Evolutionary conservation across 2,888 invertebrate genomes (phyloP), one percentile per base, ranked within the genome.

Genomic region (Timandra comae): DNA sequence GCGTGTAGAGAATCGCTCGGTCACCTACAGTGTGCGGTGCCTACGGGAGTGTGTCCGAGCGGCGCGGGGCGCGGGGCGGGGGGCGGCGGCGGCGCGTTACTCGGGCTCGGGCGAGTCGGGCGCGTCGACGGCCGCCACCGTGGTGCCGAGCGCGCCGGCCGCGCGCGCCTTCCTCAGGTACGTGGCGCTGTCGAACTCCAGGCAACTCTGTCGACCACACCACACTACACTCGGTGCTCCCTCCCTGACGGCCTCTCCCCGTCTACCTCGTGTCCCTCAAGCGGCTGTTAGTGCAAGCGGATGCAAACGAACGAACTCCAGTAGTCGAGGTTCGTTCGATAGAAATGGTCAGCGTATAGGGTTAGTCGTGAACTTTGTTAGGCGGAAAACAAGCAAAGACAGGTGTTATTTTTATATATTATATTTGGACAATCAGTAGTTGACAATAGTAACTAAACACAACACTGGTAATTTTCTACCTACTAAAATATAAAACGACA

Each of bases 111-210:
- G 84, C 49, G 85, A 86, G 63, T 86, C 84, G 35, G 84, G 77
- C 56, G 74, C 78, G 73, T 85, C 86, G 43, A 66, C 69, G 9
- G 75, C 69, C 49, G 68, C 72, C 50, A 77, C 64, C 41, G 74
- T 70, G 45, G 77, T 76, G 43, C 67, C 73, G 52, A 66, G 79
- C 49, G 27, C 41, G 30, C 43, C 45, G 11, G 78, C 79, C 25
- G 75, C 75, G 32, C 77, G 78, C 43, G 69, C 79, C 56, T 73
- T 76, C 74, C 71, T 75, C 75, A 85, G 52, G 75, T 86, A 85
- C 63, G 71, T 73, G 53, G 55, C 82, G 70, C 84, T 82, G 77
- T 85, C 84, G 80, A 86, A 86, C 73, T 86, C 82, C 78, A 86
- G 70, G 75, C 86, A 85, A 60, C 63, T 77, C 86, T 86, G 82